A percentile compares a stretch with the other conserved stretches of the same genome.
Conservation (phyloP, 2,113 vertebrate genomes). For the Boleophthalmus pectinirostris region DNA sequence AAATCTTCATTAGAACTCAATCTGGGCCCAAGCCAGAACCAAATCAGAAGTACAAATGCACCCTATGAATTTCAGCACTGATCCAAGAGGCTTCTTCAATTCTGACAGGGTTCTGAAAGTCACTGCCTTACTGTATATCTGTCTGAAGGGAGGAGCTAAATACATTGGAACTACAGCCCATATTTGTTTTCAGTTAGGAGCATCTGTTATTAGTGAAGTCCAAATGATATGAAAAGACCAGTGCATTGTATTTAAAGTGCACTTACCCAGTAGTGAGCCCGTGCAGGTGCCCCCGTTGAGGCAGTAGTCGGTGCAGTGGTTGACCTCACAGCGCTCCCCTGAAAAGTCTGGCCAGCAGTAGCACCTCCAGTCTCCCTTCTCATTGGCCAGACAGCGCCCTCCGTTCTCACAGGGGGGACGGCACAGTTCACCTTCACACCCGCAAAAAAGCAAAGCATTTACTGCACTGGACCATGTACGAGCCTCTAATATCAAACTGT, state of each 20-base stretch:
- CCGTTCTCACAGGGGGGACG: constrained; percentile 92
- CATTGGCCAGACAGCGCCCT: constrained; percentile 92
- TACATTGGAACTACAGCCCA: too few species aligned
- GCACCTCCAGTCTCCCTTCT: constrained; percentile 91
- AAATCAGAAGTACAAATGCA: too few species aligned
- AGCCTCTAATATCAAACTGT: neutral
- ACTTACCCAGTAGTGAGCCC: constrained; percentile 89
- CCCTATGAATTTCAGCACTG: too few species aligned
- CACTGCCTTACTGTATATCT: too few species aligned
- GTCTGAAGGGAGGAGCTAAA: too few species aligned
- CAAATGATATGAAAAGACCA: neutral
- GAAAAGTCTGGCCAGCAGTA: constrained; percentile 98
- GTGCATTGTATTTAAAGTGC: neutral
- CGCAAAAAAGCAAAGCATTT: constrained; percentile 24
- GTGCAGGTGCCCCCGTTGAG: constrained; percentile 93
- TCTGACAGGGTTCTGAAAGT: too few species aligned
- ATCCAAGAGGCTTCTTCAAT: too few species aligned
- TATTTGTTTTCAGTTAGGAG: too few species aligned
- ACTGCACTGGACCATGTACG: neutral
- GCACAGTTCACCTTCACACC: constrained; percentile 86
- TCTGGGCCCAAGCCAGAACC: too few species aligned
- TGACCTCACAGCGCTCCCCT: constrained; percentile 92
- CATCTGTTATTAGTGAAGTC: too few species aligned
- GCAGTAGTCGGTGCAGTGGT: constrained; percentile 95
- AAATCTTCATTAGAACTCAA: too few species aligned